Base-by-base conservation (phyloP, 2,888 invertebrate species). In the Heliconius cydno region DNA sequence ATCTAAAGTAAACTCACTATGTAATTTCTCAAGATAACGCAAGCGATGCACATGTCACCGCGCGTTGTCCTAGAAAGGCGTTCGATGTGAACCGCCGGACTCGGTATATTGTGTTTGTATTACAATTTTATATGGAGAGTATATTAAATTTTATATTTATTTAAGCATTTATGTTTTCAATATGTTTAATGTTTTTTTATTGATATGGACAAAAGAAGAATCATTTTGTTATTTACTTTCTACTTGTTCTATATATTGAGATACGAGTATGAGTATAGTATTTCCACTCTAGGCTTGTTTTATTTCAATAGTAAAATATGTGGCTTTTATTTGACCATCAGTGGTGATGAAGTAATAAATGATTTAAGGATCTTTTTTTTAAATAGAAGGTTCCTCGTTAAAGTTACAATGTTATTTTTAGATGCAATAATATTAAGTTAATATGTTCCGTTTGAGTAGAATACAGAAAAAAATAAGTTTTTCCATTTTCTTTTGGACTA, bases 51-150 rank as follows among this genome's bases (percentile, higher is more conserved):
- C 74, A 74, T 30, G 78, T 74, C 78, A 67, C 38, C 38, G 73
- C 78, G 22, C 34, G 57, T 74, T 78, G 78, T 66, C 78, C 78
- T 78, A 74, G 38, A 78, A 78, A 74, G 30, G 57, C 78, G 74
- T 74, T 38, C 71, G 71, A 65, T 77, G 63, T 71, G 19, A 78
- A 74, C 78, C 78, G 7, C 78, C 67, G 57, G 38, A 67, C 60
- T 22, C 22, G 28, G 63, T 65, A 74, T 63, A 74, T 38, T 28
- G 73, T 60, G 34, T 41, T 70, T 70, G 25, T 70, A 70, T 70
- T 12, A 25, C 25, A 25, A 70, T 70, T 25, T 70, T 41, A 70
- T 41, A 70, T 70, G 15, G 15, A 15, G 15, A 41, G 52, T 52
- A 70, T 70, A 70, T 70, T 41, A 70, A 7, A 41, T 41, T 46